Percentiles rank a stretch among this genome's conserved stretches.
phyloP scores from a whole-genome alignment of 2,888 invertebrate genomes.

The Eurytoma californica region DNA sequence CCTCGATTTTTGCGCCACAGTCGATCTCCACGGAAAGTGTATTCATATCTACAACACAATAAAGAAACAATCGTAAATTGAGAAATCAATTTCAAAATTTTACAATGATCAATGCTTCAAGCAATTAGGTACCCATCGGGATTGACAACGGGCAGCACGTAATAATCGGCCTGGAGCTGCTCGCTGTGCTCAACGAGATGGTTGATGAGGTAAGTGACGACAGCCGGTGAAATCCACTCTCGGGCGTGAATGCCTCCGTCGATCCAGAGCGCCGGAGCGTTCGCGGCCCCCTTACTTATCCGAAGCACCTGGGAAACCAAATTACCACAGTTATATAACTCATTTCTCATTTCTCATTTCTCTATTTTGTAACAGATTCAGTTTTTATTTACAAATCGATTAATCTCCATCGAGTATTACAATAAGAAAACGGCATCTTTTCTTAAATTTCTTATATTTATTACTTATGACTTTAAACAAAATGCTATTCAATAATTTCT shows the following conservation, averaged over 20 bases:
- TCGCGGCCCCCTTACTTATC: constrained; percentile 82
- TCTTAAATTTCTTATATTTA: no score
- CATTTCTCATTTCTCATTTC: no score
- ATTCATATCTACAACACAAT: constrained; percentile 85
- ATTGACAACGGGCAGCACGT: constrained; percentile 80
- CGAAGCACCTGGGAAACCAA: constrained; percentile 71
- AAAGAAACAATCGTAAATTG: background rate
- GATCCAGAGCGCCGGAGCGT: constrained; percentile 83
- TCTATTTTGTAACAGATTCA: no score
- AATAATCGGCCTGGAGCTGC: constrained; percentile 82
- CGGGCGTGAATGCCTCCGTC: constrained; percentile 90
- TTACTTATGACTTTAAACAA: no score
- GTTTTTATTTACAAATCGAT: no score
- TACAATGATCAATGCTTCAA: constrained; percentile 4
- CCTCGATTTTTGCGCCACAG: constrained; percentile 89
- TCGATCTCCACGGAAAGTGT: constrained; percentile 86
- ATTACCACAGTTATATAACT: background rate
- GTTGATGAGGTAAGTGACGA: constrained; percentile 86
- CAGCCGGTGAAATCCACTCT: constrained; percentile 92
- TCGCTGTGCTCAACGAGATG: constrained; percentile 83
- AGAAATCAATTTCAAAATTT: background rate
- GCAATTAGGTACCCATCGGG: constrained; percentile 82
- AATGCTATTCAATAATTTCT: no score
- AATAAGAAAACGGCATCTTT: no score
- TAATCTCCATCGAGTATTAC: no score